phyloP scores from a whole-genome alignment of 2,113 vertebrate genomes.

The Platycercus adscitus region DNA sequence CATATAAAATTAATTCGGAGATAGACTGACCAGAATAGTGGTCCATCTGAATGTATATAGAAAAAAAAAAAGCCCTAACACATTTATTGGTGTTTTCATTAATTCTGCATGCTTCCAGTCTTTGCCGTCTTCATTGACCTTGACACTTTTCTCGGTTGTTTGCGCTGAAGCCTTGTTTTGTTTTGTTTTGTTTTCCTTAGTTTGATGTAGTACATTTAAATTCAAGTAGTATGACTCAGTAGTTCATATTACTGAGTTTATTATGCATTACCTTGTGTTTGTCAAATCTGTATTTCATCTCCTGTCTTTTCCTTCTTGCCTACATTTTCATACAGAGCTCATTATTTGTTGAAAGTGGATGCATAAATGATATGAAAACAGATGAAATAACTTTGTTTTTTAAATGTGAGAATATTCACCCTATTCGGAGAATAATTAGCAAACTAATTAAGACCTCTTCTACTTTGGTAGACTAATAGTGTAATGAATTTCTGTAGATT shows the following conservation, averaged over 20 bases:
- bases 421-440: not conserved
- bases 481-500: not conserved
- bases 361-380: not conserved
- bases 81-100: not conserved
- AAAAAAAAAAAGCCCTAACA: not conserved
- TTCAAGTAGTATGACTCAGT: not conserved
- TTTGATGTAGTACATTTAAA: not conserved
- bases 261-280: not conserved
- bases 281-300: not conserved
- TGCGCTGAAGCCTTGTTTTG: not conserved
- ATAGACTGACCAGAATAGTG: not conserved
- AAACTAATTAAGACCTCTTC: not conserved
- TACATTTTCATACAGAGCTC: not conserved
- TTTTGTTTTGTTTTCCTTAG: not conserved
- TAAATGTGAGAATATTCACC: not conserved
- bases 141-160: not conserved
- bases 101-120: not conserved
- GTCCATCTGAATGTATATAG: not conserved
- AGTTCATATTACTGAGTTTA: not conserved
- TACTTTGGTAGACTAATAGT: not conserved
- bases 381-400: not conserved
- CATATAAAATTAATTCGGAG: not conserved
- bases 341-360: not conserved
- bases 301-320: not conserved
- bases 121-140: not conserved